These are phyloP conservation scores for Heteropelma amictum DNA, from an alignment of 2,888 invertebrate genomes.

Conservation along the genomic window DNA sequence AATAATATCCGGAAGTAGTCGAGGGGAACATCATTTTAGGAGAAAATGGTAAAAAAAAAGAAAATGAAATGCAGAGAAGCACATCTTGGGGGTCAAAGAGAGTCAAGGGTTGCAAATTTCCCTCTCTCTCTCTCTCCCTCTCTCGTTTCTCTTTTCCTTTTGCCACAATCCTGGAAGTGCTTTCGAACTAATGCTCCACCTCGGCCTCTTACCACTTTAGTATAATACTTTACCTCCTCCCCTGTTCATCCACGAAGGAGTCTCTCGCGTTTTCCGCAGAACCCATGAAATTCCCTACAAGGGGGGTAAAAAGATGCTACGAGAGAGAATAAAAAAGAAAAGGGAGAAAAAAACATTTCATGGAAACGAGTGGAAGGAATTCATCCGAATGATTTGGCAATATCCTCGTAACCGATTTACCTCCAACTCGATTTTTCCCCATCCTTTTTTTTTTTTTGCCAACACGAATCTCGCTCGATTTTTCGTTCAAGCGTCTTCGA, in stretches of 20 bases:
- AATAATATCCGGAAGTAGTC: constrained; percentile 45
- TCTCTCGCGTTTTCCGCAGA: constrained; percentile 14
- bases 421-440: constrained; percentile 37
- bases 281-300: constrained; percentile 1
- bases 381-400: constrained; percentile 53
- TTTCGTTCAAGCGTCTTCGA: constrained; percentile 34
- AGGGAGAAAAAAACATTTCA: constrained; percentile 1
- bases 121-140: not conserved
- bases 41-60: not conserved
- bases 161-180: constrained; percentile 45
- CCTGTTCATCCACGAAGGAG: constrained; percentile 29
- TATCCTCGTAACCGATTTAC: constrained; percentile 43
- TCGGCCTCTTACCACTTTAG: constrained; percentile 34
- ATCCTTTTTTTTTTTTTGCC: not conserved
- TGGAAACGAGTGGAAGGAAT: constrained; percentile 34
- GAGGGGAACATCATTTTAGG: constrained; percentile 42
- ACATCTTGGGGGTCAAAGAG: not conserved
- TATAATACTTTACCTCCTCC: constrained; percentile 36
- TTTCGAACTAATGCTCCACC: constrained; percentile 54
- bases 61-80: not conserved
- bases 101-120: constrained; percentile 26
- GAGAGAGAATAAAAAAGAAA: constrained; percentile 8
- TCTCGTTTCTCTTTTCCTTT: constrained; percentile 26
- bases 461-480: not conserved
- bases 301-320: not conserved